Conservation (phyloP, 2,113 vertebrate genomes). For the Elephantulus edwardii region DNA sequence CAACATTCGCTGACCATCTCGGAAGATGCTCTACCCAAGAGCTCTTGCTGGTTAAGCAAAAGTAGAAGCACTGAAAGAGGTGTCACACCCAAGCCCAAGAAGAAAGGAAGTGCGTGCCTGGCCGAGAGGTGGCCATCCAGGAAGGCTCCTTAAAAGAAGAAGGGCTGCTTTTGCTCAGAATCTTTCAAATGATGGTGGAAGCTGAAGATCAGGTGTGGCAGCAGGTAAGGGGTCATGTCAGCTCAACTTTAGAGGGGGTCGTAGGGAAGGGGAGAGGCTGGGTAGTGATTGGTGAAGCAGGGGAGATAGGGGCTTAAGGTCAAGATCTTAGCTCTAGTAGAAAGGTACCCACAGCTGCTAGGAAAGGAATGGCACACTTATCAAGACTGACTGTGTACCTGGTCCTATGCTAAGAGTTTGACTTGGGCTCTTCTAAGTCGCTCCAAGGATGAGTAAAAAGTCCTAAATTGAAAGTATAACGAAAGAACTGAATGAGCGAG, state of each 20-base stretch:
- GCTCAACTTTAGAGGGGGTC: neutral
- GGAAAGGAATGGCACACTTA: neutral
- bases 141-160: neutral
- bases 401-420: neutral
- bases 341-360: neutral
- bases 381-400: neutral
- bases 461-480: neutral
- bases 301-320: neutral
- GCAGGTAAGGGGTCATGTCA: neutral
- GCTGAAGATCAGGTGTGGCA: neutral
- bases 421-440: neutral
- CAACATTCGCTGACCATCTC: neutral
- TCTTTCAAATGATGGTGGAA: neutral
- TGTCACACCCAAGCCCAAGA: neutral
- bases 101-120: neutral
- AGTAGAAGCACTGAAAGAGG: fast-evolving
- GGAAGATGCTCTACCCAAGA: neutral
- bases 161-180: neutral
- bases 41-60: neutral
- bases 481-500: neutral
- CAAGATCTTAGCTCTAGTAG: neutral
- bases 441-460: neutral
- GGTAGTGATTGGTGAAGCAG: neutral
- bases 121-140: neutral
- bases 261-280: neutral